phyloP scores from a whole-genome alignment of 2,797 vertebrate genomes.

The Protonibea diacanthus region DNA sequence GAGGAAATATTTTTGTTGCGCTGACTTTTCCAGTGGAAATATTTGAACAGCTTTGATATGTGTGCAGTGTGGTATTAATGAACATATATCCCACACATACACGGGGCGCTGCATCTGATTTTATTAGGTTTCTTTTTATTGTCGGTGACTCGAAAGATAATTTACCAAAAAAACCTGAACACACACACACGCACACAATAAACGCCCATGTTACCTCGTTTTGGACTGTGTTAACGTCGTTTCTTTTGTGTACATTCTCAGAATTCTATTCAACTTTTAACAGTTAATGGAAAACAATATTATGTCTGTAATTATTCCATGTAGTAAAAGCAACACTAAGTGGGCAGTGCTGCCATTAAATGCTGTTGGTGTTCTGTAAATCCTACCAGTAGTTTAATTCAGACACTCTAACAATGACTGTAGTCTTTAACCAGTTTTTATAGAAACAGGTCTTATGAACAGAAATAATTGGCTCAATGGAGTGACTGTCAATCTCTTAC shows the following conservation, averaged over 20 bases:
- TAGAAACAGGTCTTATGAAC: slow-evolving; percentile 78
- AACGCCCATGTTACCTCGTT: background rate
- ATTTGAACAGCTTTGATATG: slow-evolving; percentile 64
- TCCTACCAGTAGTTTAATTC: slow-evolving; percentile 65
- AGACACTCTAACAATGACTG: slow-evolving; percentile 70
- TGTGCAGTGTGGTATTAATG: slow-evolving; percentile 56
- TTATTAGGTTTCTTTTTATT: slow-evolving; percentile 38
- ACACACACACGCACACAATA: background rate
- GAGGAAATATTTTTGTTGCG: slow-evolving; percentile 72
- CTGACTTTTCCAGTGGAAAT: slow-evolving; percentile 65
- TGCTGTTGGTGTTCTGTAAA: slow-evolving; percentile 64
- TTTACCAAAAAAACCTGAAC: slow-evolving; percentile 29
- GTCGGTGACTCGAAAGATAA: slow-evolving; percentile 44
- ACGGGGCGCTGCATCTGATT: slow-evolving; percentile 17
- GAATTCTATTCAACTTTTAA: slow-evolving; percentile 33
- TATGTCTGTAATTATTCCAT: slow-evolving; percentile 55
- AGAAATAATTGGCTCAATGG: slow-evolving; percentile 84
- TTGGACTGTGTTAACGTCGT: background rate
- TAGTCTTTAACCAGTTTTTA: slow-evolving; percentile 81
- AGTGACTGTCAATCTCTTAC: slow-evolving; percentile 83
- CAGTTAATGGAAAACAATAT: slow-evolving; percentile 63
- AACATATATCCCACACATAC: slow-evolving; percentile 33
- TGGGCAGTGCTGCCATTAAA: slow-evolving; percentile 59
- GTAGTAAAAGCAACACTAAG: slow-evolving; percentile 55
- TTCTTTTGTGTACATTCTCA: slow-evolving; percentile 34